Conservation (phyloP, 2,888 invertebrate genomes). For the Adineta ricciae region DNA sequence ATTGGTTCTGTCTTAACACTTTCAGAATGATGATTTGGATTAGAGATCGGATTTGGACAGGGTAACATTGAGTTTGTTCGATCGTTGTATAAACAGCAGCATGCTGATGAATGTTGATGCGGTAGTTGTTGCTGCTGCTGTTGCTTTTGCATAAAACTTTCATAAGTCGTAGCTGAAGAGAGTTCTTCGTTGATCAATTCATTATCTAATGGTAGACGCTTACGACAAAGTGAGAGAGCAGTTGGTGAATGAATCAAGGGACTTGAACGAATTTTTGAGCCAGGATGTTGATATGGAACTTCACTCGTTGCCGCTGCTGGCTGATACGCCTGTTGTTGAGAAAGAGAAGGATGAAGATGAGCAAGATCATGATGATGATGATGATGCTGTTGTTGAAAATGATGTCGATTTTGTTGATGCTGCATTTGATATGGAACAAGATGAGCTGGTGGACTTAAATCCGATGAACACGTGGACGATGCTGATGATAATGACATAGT, state of each 20-base stretch:
- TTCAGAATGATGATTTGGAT: neutral
- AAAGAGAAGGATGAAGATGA: neutral
- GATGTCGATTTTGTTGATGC: neutral
- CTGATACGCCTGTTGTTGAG: neutral
- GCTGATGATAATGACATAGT: neutral
- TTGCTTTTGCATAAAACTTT: neutral
- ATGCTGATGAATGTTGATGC: neutral
- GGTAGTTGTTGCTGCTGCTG: neutral
- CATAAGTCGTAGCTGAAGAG: neutral
- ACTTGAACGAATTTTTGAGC: neutral
- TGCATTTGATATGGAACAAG: neutral
- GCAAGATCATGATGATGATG: neutral
- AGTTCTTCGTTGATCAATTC: neutral
- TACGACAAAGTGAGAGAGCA: neutral
- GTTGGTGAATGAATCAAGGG: neutral
- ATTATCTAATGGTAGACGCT: neutral
- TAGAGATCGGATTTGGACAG: neutral
- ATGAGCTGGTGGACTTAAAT: neutral
- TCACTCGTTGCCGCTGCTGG: neutral
- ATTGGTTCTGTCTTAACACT: neutral
- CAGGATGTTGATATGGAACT: neutral
- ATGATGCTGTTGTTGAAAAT: neutral
- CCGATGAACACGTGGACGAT: neutral
- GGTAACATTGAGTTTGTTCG: neutral
- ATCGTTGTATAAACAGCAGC: neutral